Evolutionary conservation across 2,888 invertebrate genomes (phyloP).

Genomic region (Phengaris arion): DNA sequence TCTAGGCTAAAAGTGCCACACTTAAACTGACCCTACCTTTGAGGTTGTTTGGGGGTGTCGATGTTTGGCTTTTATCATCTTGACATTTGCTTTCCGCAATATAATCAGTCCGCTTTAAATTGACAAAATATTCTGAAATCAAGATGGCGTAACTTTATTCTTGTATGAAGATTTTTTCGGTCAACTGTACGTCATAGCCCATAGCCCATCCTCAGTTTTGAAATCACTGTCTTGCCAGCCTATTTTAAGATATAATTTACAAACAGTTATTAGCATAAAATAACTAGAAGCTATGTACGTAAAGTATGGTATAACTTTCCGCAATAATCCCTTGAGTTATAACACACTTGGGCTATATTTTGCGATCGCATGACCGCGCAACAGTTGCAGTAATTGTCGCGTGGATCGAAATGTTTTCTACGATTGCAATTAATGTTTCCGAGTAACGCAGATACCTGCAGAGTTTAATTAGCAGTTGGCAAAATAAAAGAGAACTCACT

Average conservation of each 20-base stretch:
- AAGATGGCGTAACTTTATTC: no score
- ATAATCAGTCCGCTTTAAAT: no score
- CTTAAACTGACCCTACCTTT: no score
- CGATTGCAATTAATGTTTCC: conserved; percentile 29
- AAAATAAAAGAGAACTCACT: background rate
- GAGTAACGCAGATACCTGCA: conserved; percentile 30
- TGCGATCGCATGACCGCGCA: conserved; percentile 28
- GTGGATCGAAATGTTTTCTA: conserved; percentile 29
- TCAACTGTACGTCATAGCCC: no score
- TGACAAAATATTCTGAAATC: no score
- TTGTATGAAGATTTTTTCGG: no score
- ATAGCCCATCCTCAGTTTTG: no score
- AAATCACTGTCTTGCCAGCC: no score
- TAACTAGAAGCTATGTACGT: background rate
- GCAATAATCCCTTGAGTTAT: background rate
- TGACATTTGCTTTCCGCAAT: no score
- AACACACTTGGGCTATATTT: conserved; percentile 18
- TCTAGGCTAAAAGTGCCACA: no score
- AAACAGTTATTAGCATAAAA: background rate
- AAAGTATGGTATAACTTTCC: background rate
- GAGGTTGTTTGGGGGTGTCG: no score
- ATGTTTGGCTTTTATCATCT: no score
- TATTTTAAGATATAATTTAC: background rate
- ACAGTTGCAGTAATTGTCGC: conserved; percentile 27
- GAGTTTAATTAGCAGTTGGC: conserved; percentile 24